Percentiles rank a stretch among this genome's conserved stretches.
These are phyloP conservation scores for Colletes collaris DNA, from an alignment of 2,888 invertebrate species.

Conservation along the genomic window DNA sequence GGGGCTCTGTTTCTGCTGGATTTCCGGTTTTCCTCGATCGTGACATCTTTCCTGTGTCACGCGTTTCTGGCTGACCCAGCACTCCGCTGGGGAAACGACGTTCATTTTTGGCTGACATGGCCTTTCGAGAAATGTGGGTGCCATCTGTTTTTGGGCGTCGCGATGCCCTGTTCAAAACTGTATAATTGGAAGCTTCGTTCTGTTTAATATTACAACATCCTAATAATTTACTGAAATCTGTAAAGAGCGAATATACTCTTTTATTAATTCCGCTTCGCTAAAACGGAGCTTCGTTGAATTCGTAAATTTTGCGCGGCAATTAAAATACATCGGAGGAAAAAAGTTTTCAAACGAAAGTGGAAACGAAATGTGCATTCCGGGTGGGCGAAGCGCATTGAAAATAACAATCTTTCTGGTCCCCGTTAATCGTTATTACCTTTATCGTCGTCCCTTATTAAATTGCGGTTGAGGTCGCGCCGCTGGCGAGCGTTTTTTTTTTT, in stretches of 20 bases:
- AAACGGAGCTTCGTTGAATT: too few species aligned
- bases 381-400: neutral
- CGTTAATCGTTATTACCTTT: neutral
- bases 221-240: too few species aligned
- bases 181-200: neutral
- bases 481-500: neutral
- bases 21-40: neutral
- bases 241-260: too few species aligned
- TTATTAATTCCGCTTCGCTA: too few species aligned
- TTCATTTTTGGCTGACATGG: neutral
- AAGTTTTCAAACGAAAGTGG: too few species aligned
- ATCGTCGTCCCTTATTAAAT: slow-evolving; percentile 8
- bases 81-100: neutral
- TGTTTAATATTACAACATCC: too few species aligned
- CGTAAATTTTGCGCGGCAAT: too few species aligned
- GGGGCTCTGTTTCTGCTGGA: slow-evolving; percentile 8
- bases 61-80: neutral
- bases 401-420: slow-evolving; percentile 1
- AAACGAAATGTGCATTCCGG: neutral
- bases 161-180: neutral
- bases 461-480: slow-evolving; percentile 2
- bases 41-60: neutral
- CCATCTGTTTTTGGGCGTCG: neutral
- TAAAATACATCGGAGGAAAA: too few species aligned
- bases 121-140: neutral